Base-by-base conservation (phyloP, 2,888 invertebrate genomes). In the Nipponacmea schrenckii region DNA sequence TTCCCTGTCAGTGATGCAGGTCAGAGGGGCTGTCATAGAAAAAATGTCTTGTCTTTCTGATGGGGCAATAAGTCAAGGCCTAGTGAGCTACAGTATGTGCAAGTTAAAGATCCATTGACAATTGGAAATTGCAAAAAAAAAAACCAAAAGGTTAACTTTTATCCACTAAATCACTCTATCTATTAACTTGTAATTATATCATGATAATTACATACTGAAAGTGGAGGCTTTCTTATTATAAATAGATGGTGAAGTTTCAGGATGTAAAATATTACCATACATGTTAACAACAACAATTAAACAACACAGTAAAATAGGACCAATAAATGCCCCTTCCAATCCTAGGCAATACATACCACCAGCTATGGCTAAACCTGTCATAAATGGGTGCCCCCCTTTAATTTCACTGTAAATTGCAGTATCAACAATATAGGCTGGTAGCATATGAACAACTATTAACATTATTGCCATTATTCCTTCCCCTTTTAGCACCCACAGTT, bases 331-430 rank as follows among this genome's bases (percentile, higher is more conserved):
- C 0, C 99, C 99, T 90, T 98, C 96, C 71, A 96, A 93, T 0
- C 98, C 98, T 80, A 98, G 91, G 92, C 96, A 98, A 90, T 97
- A 97, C 86, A 99, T 95, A 65, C 99, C 99, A 15, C 98, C 98
- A 24, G 97, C 98, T 85, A 99, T 96, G 2, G 98, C 96, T 70
- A 99, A 91, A 48, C 97, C 98, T 12, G 98, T 98, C 76, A 98
- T 92, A 90, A 98, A 98, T 0, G 98, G 98, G 90, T 98, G 98
- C 2, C 97, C 96, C 27, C 97, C 97, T 91, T 97, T 96, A 80
- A 99, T 97, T 91, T 98, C 98, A 67, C 94, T 94, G 89, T 98
- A 98, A 80, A 99, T 97, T 26, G 96, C 95, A 0, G 96, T 95
- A 86, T 99, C 98, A 8, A 98, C 95, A 85, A 97, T 93, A 77